Percentiles rank a stretch among this genome's conserved stretches.
Evolutionary conservation across 2,113 vertebrate genomes (phyloP).

Genomic region (Pygoscelis adeliae): DNA sequence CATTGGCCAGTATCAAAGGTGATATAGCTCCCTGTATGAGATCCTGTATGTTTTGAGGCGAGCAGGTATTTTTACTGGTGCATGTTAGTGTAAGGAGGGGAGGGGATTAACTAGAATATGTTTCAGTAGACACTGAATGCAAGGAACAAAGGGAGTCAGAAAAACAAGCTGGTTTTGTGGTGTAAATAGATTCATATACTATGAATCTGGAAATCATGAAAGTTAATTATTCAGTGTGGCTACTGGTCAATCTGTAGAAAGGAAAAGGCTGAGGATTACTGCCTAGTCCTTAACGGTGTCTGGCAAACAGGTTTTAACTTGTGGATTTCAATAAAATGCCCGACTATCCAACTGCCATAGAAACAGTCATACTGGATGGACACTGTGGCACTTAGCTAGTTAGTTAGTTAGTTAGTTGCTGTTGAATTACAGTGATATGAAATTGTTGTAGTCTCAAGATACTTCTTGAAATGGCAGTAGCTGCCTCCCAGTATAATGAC

Average conservation of each 20-base stretch:
- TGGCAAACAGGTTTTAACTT: constrained; percentile 49
- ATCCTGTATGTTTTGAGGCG: constrained; percentile 15
- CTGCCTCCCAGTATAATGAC: constrained; percentile 54
- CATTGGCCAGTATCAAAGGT: constrained; percentile 17
- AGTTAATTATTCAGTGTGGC: constrained; percentile 20
- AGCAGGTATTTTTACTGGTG: neutral
- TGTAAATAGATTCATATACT: neutral
- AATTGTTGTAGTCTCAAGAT: constrained; percentile 54
- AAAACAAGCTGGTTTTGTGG: neutral
- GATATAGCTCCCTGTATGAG: constrained; percentile 18
- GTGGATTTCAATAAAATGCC: constrained; percentile 57
- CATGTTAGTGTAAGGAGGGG: neutral
- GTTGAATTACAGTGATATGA: constrained; percentile 58
- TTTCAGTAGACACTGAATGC: neutral
- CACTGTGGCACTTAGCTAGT: constrained; percentile 23
- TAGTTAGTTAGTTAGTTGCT: constrained; percentile 12
- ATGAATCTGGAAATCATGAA: constrained; percentile 20
- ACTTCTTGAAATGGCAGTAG: constrained; percentile 48
- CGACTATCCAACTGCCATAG: constrained; percentile 68
- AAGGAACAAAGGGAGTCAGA: constrained; percentile 21
- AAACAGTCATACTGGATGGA: constrained; percentile 67
- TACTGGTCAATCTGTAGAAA: neutral
- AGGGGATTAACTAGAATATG: neutral
- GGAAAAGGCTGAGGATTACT: neutral
- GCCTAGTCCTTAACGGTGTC: neutral